A percentile compares a stretch with the other conserved stretches of the same genome.
phyloP scores from a whole-genome alignment of 1,140 invertebrate species.

The Cotesia glomerata region DNA sequence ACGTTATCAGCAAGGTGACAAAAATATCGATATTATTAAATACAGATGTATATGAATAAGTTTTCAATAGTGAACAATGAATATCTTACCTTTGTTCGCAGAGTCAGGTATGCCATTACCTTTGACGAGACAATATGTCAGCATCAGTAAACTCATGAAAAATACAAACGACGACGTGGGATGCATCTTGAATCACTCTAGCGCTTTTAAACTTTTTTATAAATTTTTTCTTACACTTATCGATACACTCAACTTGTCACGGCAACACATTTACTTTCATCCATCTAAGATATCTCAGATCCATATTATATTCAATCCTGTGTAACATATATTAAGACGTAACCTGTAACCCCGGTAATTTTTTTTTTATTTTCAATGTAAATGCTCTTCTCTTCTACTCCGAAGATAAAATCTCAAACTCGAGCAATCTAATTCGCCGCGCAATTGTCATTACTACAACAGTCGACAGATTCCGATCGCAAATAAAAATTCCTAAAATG shows the following conservation, averaged over 20 bases:
- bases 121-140: slow-evolving; percentile 32
- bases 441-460: too few species aligned
- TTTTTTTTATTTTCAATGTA: too few species aligned
- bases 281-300: not conserved
- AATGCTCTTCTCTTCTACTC: too few species aligned
- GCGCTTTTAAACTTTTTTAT: not conserved
- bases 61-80: not conserved
- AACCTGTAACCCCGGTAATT: too few species aligned
- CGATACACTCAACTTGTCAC: not conserved
- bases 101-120: slow-evolving; percentile 38
- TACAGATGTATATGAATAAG: not conserved
- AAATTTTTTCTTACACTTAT: not conserved
- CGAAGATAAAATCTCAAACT: too few species aligned
- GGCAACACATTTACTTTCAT: not conserved
- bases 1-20: too few species aligned
- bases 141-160: slow-evolving; percentile 46
- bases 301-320: too few species aligned
- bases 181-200: slow-evolving; percentile 40
- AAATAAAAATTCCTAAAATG: too few species aligned
- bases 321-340: too few species aligned
- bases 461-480: too few species aligned
- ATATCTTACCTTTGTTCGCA: slow-evolving; percentile 44
- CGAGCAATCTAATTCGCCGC: too few species aligned
- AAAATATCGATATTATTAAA: too few species aligned
- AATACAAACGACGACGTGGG: slow-evolving; percentile 40